Evolutionary conservation across 2,113 vertebrate genomes (phyloP), one percentile per base, ranked within the genome.

Genomic region (Tyto alba): DNA sequence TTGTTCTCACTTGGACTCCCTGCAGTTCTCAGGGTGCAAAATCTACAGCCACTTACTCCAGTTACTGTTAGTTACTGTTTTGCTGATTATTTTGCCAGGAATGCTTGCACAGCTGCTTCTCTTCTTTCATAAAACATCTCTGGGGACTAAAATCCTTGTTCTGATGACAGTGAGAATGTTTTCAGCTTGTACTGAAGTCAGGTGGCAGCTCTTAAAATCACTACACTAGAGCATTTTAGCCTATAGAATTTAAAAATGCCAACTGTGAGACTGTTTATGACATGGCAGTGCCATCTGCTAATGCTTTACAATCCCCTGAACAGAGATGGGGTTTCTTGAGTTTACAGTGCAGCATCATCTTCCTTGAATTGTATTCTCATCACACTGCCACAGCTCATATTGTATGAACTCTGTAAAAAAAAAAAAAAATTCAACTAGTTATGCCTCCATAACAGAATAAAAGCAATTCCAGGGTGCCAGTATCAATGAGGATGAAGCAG

Each of bases 31-130:
- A 71, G 34, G 71, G 47, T 77, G 47, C 62, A 67, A 90, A 83
- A 62, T 62, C 79, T 2, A 77, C 20, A 73, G 12, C 41, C 13
- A 11, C 30, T 64, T 63, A 59, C 30, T 95, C 30, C 47, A 68
- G 27, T 91, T 89, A 74, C 63, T 92, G 40, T 56, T 63, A 72
- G 53, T 81, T 87, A 47, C 59, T 47, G 38, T 64, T 94, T 92
- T 88, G 59, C 69, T 90, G 45, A 59, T 91, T 91, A 66, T 93
- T 96, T 94, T 97, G 82, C 90, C 91, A 85, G 71, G 50, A 74
- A 85, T 77, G 43, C 17, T 85, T 79, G 57, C 57, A 50, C 81
- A 97, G 87, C 93, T 96, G 91, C 57, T 93, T 75, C 36, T 91
- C 52, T 64, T 75, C 43, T 78, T 68, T 82, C 69, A 53, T 19